phyloP scores from a whole-genome alignment of 2,888 invertebrate species.

The Philaethria dido region DNA sequence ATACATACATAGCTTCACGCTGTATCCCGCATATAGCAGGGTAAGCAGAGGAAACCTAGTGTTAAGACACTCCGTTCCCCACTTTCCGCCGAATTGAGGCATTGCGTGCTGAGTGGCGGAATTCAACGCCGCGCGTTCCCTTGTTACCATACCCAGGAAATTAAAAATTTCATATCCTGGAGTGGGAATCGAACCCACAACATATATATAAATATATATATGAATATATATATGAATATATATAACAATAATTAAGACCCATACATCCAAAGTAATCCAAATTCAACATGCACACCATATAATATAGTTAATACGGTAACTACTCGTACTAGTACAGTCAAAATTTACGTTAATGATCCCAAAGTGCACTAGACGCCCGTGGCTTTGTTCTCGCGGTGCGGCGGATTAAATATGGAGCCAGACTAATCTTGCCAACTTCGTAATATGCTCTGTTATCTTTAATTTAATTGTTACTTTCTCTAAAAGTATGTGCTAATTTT shows the following conservation, averaged over 20 bases:
- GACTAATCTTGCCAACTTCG: conserved; percentile 18
- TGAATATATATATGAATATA: no score
- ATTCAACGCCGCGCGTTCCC: no score
- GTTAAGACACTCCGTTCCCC: no score
- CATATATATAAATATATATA: no score
- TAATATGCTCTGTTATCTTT: conserved; percentile 16
- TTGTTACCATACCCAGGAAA: no score
- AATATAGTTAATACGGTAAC: conserved; percentile 1
- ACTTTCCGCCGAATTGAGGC: no score
- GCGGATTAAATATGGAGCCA: conserved; percentile 22
- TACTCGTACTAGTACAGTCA: background rate
- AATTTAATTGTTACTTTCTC: background rate
- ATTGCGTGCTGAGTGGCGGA: no score
- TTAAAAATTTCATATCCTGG: no score
- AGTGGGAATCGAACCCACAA: background rate
- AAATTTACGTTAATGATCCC: conserved; percentile 25
- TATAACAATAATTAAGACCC: background rate
- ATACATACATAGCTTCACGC: no score
- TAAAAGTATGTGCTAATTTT: background rate
- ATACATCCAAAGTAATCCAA: background rate
- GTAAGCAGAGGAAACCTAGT: no score
- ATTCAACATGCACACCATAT: background rate
- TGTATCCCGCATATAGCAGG: no score
- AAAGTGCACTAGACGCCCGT: conserved; percentile 17
- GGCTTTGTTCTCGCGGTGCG: conserved; percentile 26